Evolutionary conservation across 2,888 invertebrate species (phyloP).

Genomic region (Amphiduros pacificus): DNA sequence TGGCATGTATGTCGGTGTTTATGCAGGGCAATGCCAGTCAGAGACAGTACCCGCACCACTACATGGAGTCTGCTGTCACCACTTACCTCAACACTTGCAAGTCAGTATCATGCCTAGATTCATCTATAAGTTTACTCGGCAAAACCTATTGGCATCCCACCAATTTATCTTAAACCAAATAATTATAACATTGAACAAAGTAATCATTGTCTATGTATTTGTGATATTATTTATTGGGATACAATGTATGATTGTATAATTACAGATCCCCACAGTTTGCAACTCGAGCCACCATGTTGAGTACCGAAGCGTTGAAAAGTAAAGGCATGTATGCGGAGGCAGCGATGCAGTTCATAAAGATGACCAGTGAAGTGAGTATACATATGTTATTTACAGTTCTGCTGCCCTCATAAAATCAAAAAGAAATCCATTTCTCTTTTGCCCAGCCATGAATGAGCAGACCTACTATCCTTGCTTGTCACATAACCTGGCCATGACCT

Average conservation of each 20-base stretch:
- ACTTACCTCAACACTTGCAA: conserved; percentile 85
- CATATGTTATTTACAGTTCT: too few relatives aligned
- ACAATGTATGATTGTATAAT: background rate
- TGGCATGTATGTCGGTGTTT: conserved; percentile 91
- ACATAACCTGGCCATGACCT: too few relatives aligned
- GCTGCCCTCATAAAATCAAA: too few relatives aligned
- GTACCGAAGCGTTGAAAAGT: conserved; percentile 82
- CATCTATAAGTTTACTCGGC: too few relatives aligned
- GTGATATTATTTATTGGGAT: too few relatives aligned
- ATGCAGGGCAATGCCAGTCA: conserved; percentile 67
- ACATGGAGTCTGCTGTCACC: conserved; percentile 92
- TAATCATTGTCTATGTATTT: too few relatives aligned
- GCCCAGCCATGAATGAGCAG: too few relatives aligned
- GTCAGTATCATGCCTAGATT: conserved; percentile 39
- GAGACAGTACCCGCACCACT: conserved; percentile 65
- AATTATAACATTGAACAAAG: too few relatives aligned
- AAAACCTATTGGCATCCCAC: too few relatives aligned
- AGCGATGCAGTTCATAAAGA: conserved; percentile 90
- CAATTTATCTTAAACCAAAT: too few relatives aligned
- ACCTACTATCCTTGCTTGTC: too few relatives aligned
- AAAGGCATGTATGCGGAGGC: conserved; percentile 83
- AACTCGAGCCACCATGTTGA: conserved; percentile 85
- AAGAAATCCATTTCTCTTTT: too few relatives aligned
- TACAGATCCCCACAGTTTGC: conserved; percentile 86
- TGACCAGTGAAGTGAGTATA: conserved; percentile 78